phyloP scores from a whole-genome alignment of 2,888 invertebrate species.

The Eucriotettix oculatus region DNA sequence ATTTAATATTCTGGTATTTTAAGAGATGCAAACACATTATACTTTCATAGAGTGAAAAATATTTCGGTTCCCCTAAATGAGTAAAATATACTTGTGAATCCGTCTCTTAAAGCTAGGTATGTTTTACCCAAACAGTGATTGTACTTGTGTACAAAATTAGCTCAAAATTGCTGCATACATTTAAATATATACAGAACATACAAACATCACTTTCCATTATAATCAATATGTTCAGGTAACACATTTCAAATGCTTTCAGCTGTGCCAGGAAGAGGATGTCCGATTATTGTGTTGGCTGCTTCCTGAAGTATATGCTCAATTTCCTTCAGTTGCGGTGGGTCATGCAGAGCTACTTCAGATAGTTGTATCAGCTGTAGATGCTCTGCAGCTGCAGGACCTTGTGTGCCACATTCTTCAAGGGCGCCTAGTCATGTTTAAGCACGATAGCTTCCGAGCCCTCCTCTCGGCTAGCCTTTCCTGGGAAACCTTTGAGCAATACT shows the following conservation, averaged over 20 bases:
- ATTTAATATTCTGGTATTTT: too few relatives aligned
- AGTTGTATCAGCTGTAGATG: slow-evolving; percentile 81
- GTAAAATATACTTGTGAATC: too few relatives aligned
- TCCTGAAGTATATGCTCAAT: slow-evolving; percentile 83
- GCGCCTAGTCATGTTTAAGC: slow-evolving; percentile 47
- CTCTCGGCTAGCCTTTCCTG: slow-evolving; percentile 74
- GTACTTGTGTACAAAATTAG: too few relatives aligned
- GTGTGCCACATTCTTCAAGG: slow-evolving; percentile 63
- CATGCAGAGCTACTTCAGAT: slow-evolving; percentile 76
- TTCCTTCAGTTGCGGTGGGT: slow-evolving; percentile 71
- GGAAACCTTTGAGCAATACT: slow-evolving; percentile 96
- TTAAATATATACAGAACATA: too few relatives aligned
- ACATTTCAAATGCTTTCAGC: slow-evolving; percentile 23
- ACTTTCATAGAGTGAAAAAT: too few relatives aligned
- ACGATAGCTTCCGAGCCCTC: slow-evolving; percentile 55
- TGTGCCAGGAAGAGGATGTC: slow-evolving; percentile 79
- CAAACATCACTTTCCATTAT: too few relatives aligned
- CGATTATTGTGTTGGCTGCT: slow-evolving; percentile 80
- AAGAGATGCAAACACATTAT: too few relatives aligned
- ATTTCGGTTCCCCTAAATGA: too few relatives aligned
- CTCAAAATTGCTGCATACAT: too few relatives aligned
- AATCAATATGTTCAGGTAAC: too few relatives aligned
- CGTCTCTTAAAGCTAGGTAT: too few relatives aligned
- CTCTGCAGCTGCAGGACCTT: slow-evolving; percentile 75
- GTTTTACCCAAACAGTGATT: too few relatives aligned